A percentile compares a stretch with the other conserved stretches of the same genome.
Evolutionary conservation across 2,888 invertebrate genomes (phyloP).

Genomic region (Rhamnusium bicolor): DNA sequence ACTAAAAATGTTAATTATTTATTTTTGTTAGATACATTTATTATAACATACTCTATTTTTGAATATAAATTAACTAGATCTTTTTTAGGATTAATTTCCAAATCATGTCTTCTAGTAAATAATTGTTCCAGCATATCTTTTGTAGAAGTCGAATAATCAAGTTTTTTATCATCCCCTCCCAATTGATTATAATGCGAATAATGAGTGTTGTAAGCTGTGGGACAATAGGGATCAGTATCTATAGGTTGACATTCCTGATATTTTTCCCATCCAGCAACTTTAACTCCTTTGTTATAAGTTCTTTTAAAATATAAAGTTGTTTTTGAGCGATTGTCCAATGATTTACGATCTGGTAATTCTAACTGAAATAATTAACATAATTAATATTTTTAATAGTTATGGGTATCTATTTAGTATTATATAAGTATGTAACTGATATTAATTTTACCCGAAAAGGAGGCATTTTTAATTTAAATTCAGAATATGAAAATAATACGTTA

Average conservation of each 20-base stretch:
- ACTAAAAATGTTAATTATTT: slow-evolving; percentile 3
- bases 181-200: slow-evolving; percentile 51
- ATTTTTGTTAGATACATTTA: background rate
- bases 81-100: slow-evolving; percentile 40
- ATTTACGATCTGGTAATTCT: background rate
- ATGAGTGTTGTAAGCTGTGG: slow-evolving; percentile 45
- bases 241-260: slow-evolving; percentile 42
- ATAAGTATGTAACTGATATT: background rate
- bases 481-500: background rate
- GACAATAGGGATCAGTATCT: slow-evolving; percentile 50
- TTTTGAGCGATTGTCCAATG: slow-evolving; percentile 26
- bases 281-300: slow-evolving; percentile 42
- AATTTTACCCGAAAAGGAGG: background rate
- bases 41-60: slow-evolving; percentile 29
- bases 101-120: slow-evolving; percentile 27
- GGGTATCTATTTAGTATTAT: background rate
- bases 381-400: background rate
- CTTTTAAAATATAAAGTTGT: slow-evolving; percentile 44
- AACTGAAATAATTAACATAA: background rate
- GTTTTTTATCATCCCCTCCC: slow-evolving; percentile 34
- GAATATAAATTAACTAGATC: slow-evolving; percentile 40
- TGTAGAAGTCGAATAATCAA: slow-evolving; percentile 42
- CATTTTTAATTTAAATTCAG: background rate
- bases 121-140: slow-evolving; percentile 43
- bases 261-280: slow-evolving; percentile 50